Conservation (phyloP, 1,140 invertebrate species). For the Brachionus manjavacas region DNA sequence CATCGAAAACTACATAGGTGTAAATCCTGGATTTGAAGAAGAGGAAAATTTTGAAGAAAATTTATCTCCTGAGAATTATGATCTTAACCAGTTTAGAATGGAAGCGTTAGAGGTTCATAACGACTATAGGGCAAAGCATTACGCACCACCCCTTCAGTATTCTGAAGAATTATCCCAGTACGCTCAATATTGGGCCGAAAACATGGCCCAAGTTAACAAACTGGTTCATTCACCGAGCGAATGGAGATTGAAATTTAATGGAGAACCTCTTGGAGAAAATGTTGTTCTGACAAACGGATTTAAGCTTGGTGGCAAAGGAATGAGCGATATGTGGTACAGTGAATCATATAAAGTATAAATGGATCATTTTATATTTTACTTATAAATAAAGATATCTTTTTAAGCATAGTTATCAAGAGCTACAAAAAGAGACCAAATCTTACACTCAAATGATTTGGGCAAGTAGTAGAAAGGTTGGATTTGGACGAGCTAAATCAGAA, state of each 20-base stretch:
- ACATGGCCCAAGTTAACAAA: conserved; percentile 65
- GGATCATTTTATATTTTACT: neutral
- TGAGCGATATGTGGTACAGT: conserved; percentile 39
- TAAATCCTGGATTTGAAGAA: neutral
- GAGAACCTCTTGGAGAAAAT: conserved; percentile 37
- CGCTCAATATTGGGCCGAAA: conserved; percentile 76
- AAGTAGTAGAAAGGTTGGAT: conserved; percentile 69
- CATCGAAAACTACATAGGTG: neutral
- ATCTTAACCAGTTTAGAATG: conserved; percentile 38
- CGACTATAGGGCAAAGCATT: conserved; percentile 64
- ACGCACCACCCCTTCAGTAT: conserved; percentile 65
- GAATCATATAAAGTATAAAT: conserved; percentile 11
- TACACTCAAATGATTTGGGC: conserved; percentile 89
- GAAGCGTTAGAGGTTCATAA: conserved; percentile 36
- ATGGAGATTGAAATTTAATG: neutral
- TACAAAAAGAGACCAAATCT: conserved; percentile 61
- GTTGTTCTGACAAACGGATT: conserved; percentile 37
- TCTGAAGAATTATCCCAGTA: conserved; percentile 58
- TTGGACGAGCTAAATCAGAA: conserved; percentile 71
- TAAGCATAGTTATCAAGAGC: conserved; percentile 40
- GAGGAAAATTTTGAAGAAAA: neutral
- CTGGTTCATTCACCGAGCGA: conserved; percentile 63
- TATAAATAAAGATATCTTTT: neutral
- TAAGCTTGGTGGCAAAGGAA: conserved; percentile 23
- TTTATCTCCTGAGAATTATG: neutral